Base-by-base conservation (phyloP, 2,797 vertebrate genomes). In the Micrastur ruficollis region DNA sequence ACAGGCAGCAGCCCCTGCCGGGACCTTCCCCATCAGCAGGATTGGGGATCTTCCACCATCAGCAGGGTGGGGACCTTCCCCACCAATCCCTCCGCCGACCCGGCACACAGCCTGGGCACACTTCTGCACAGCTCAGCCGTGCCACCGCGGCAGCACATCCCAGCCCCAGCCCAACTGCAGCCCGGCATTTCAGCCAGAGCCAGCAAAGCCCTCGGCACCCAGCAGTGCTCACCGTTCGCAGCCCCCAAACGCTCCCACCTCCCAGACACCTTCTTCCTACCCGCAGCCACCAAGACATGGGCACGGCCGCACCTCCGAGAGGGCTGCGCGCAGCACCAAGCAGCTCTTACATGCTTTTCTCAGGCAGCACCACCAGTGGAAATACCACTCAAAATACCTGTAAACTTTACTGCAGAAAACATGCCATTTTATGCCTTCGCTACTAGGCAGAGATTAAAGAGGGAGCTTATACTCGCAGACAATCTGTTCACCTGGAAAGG, bases 231-330 rank as follows among this genome's bases (percentile, higher is more conserved):
- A 3, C 25, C 19, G 11, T 3, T 14, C 9, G 2, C 6, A 4
- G 29, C 27, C 63, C 46, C 22, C 13, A 4, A 32, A 12, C 0
- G 5, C 11, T 62, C n/a, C 34, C 53, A 17, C 31, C 75, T 29
- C 20, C 42, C 52, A 68, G 47, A 36, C 1, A 1, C 27, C 52
- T 2, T 13, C 3, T 7, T 36, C 14, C 0, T 2, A 18, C 42
- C 73, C 29, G 8, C 15, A 4, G 62, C 17, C 58, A 36, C 25
- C 4, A 3, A 29, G 36, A 25, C 21, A 14, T 14, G 11, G 49
- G 40, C 27, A 32, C 8, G 2, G 6, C 11, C 2, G 1, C 12
- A 6, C 25, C 59, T 14, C n/a, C 4, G 1, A 14, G 1, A 14
- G 32, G 20, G 50, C 40, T 36, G 47, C 19, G 42, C n/a, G 2